Base-by-base conservation (phyloP, 2,888 invertebrate species). In the Pseudococcus jackbeardsleyi region DNA sequence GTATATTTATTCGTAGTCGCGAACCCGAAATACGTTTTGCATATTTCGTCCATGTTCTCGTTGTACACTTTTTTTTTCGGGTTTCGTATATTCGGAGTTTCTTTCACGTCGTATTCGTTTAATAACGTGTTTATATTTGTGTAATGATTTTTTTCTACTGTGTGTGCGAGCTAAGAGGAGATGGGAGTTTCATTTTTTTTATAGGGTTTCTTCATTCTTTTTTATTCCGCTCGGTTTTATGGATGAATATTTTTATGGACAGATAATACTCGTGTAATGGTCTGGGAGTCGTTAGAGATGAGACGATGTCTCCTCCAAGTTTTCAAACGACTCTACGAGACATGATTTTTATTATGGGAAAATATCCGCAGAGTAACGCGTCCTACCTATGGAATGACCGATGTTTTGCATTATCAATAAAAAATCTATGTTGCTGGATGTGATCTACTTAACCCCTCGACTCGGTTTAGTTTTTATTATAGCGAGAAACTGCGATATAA, bases 1-100 rank as follows among this genome's bases (percentile, higher is more conserved):
- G 72, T 72, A 72, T 64, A 72, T 72, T 72, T 72, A 33, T 72
- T 39, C 72, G 22, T 64, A 22, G 72, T 72, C 12, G 26, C 7
- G n/a, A 72, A 33, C 33, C 33, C 33, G 33, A 72, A 72, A 17
- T 72, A 39, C 17, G 72, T 72, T 72, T 64, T 72, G 72, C 72
- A 33, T 72, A 72, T 72, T 72, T 72, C 33, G 17, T 72, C 33
- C 1, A 19, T 68, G 19, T 68, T 68, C 26, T 68, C n/a, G 42
- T 1, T 42, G 42, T 6, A 42, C 26, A 2, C 3, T 33, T 42
- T 26, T 72, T 15, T 15, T 72, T 33, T 64, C n/a, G n/a, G n/a
- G n/a, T 64, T 9, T 64, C 11, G 22, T 22, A 22, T 15, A 33
- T 64, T 64, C 22, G 22, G 19, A n/a, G 3, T 72, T 72, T 72